Conservation (phyloP, 2,888 invertebrate genomes). For the Zhuqinia jingwanae region DNA sequence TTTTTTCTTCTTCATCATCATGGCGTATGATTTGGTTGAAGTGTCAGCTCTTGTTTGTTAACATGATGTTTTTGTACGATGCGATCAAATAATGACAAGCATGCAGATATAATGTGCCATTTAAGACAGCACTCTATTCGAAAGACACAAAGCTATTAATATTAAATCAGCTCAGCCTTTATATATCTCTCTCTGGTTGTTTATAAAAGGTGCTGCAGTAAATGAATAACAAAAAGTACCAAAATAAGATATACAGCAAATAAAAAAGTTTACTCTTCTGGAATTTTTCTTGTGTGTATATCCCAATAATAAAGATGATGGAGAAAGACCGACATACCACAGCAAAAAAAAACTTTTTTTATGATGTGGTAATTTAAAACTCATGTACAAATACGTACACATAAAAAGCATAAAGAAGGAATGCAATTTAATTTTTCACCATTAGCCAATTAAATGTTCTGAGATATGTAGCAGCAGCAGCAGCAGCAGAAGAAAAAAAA, state of each 20-base stretch:
- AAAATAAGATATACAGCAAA: not conserved
- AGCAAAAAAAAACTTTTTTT: not conserved
- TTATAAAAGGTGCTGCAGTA: not conserved
- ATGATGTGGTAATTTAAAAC: not conserved
- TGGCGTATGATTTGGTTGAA: no score
- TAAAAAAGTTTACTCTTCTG: not conserved
- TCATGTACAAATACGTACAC: not conserved
- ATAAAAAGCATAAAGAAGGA: conserved; percentile 9
- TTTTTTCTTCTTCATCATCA: no score
- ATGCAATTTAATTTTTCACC: conserved; percentile 43
- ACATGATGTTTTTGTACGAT: conserved; percentile 16
- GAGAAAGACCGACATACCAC: not conserved
- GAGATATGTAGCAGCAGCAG: no score
- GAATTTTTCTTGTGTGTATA: not conserved
- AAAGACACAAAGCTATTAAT: conserved; percentile 1
- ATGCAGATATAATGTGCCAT: not conserved
- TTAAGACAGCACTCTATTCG: not conserved
- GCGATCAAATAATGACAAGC: conserved; percentile 16
- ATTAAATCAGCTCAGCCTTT: not conserved
- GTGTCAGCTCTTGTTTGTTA: conserved; percentile 26
- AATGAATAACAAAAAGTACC: conserved; percentile 18
- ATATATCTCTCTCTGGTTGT: not conserved
- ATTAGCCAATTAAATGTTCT: no score
- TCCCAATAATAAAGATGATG: not conserved
- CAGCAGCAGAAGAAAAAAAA: no score